Evolutionary conservation across 1,140 invertebrate species (phyloP).

Genomic region (Tyrophagus putrescentiae): DNA sequence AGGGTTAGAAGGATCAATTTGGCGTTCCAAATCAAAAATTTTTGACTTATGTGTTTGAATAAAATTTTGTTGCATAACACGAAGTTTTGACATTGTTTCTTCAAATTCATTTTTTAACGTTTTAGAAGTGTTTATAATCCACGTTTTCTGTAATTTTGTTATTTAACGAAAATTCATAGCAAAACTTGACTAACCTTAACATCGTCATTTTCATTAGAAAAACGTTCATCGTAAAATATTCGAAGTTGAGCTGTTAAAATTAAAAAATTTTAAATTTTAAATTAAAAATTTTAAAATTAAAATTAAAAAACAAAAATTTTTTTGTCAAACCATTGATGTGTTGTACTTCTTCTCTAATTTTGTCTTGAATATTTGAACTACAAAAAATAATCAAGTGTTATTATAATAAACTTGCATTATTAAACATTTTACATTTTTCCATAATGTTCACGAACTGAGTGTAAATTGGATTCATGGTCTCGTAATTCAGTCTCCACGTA

Average conservation of each 20-base stretch:
- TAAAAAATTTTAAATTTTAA: too few species aligned
- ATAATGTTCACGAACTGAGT: background rate
- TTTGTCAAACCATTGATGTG: too few species aligned
- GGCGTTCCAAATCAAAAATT: constrained; percentile 7
- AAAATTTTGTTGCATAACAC: constrained; percentile 2
- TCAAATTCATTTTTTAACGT: background rate
- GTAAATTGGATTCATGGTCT: background rate
- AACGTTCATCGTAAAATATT: background rate
- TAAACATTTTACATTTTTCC: background rate
- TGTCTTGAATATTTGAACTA: background rate
- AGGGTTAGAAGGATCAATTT: background rate
- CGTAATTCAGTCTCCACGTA: background rate
- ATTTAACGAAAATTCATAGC: too few species aligned
- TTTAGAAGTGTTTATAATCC: background rate
- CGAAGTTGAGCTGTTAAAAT: constrained; percentile 1
- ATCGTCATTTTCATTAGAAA: background rate
- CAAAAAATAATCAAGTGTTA: background rate
- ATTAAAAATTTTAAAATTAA: too few species aligned
- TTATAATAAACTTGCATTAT: background rate
- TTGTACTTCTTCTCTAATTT: background rate
- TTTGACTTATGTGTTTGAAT: constrained; percentile 4
- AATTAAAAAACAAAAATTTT: too few species aligned
- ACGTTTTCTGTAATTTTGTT: background rate
- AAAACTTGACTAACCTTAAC: background rate
- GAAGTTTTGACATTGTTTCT: background rate